Evolutionary conservation across 2,113 vertebrate genomes (phyloP).

Genomic region (Charina bottae): DNA sequence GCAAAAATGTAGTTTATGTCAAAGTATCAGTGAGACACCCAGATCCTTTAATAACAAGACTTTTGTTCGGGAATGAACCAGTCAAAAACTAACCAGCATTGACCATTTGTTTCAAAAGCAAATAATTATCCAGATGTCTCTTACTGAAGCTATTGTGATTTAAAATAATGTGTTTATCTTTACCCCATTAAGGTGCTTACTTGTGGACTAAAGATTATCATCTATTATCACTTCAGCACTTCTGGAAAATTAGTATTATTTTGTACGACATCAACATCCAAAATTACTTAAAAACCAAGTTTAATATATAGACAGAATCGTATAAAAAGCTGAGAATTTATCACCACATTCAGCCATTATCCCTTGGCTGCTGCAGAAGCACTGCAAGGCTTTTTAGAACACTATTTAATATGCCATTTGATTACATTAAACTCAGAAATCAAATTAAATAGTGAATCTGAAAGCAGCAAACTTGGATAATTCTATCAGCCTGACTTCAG

Average conservation of each 20-base stretch:
- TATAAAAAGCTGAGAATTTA: conserved; percentile 11
- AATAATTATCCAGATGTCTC: neutral
- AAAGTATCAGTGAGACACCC: conserved; percentile 42
- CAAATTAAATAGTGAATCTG: conserved; percentile 3
- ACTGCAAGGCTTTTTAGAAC: conserved; percentile 23
- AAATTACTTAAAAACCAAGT: conserved; percentile 19
- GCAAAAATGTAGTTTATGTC: neutral
- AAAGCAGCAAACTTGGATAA: conserved; percentile 19
- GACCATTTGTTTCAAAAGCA: neutral
- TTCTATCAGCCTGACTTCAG: neutral
- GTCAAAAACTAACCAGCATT: neutral
- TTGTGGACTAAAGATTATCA: conserved; percentile 41
- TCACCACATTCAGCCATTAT: conserved; percentile 39
- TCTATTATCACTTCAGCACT: conserved; percentile 36
- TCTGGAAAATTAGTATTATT: conserved; percentile 8
- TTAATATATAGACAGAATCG: conserved; percentile 19
- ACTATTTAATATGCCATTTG: conserved; percentile 2
- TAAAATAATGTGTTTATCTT: neutral
- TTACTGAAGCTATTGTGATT: neutral
- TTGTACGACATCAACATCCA: neutral
- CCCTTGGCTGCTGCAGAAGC: conserved; percentile 6
- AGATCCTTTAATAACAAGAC: conserved; percentile 38
- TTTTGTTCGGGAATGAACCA: conserved; percentile 40
- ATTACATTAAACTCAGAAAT: neutral
- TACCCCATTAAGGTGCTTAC: conserved; percentile 29